A percentile compares a stretch with the other conserved stretches of the same genome.
These are phyloP conservation scores for Etheostoma nigrum DNA, from an alignment of 2,797 vertebrate genomes.

Conservation along the genomic window DNA sequence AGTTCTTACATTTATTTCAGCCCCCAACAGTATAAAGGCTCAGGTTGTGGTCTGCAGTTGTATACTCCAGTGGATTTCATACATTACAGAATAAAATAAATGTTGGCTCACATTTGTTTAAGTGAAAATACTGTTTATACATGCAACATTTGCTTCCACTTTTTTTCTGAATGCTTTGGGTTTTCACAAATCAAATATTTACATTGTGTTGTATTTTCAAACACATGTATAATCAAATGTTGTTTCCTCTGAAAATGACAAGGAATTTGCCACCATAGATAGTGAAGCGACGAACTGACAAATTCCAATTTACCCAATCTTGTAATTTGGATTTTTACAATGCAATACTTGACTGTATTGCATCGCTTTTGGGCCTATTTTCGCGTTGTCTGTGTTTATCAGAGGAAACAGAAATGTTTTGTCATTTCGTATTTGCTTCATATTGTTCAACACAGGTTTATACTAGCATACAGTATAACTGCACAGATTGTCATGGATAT, in stretches of 20 bases:
- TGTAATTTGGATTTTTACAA: slow-evolving; percentile 25
- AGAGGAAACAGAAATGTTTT: slow-evolving; percentile 4
- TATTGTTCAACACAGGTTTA: slow-evolving; percentile 1
- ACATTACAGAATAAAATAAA: slow-evolving; percentile 10
- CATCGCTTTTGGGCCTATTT: not conserved
- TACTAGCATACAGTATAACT: not conserved
- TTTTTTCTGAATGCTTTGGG: slow-evolving; percentile 2
- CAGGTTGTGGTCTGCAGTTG: slow-evolving; percentile 27
- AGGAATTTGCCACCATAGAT: not conserved
- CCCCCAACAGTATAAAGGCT: slow-evolving; percentile 13
- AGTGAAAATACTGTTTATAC: not conserved
- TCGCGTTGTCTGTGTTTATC: not conserved
- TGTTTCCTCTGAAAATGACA: slow-evolving; percentile 17
- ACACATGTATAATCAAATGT: not conserved
- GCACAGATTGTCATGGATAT: slow-evolving; percentile 4
- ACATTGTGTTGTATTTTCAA: not conserved
- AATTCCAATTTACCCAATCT: slow-evolving; percentile 19
- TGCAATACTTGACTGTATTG: slow-evolving; percentile 12
- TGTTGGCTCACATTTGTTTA: slow-evolving; percentile 15
- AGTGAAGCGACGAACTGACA: not conserved
- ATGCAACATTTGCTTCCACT: slow-evolving; percentile 2
- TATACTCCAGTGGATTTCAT: slow-evolving; percentile 25
- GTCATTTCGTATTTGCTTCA: not conserved
- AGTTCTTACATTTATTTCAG: slow-evolving; percentile 5
- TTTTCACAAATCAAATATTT: slow-evolving; percentile 18